A percentile compares a stretch with the other conserved stretches of the same genome.
These are phyloP conservation scores for Chiloscyllium punctatum DNA, from an alignment of 2,797 vertebrate genomes.

Conservation along the genomic window DNA sequence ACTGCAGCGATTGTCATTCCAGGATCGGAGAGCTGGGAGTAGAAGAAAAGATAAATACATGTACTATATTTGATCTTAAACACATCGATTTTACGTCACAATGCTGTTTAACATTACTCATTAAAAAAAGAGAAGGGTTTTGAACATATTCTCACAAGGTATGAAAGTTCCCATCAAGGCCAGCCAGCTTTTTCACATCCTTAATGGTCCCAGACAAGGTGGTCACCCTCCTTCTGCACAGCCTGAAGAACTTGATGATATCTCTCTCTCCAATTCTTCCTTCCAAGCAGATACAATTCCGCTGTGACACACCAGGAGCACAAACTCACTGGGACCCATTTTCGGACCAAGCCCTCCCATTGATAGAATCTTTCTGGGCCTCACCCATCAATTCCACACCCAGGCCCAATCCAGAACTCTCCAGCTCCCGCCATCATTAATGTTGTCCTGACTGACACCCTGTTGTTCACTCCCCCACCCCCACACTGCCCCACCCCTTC, in stretches of 20 bases:
- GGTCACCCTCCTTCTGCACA: background rate
- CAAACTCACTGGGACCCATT: no score
- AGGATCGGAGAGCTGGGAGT: conserved; percentile 63
- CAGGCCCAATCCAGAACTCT: background rate
- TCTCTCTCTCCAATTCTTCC: no score
- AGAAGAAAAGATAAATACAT: background rate
- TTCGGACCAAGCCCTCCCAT: no score
- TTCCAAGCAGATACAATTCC: no score
- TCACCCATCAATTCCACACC: background rate
- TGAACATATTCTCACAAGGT: no score
- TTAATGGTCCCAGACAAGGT: background rate
- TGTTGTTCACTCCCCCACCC: background rate
- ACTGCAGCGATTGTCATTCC: conserved; percentile 70
- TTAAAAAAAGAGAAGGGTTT: background rate
- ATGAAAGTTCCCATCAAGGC: no score
- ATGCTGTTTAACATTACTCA: background rate
- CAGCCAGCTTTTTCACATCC: background rate
- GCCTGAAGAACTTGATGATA: no score
- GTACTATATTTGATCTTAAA: background rate
- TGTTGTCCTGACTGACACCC: background rate
- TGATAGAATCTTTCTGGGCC: background rate
- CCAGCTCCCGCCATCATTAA: background rate
- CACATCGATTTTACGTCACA: background rate
- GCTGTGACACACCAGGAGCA: no score
- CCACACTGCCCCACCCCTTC: no score